A percentile compares a stretch with the other conserved stretches of the same genome.
phyloP scores from a whole-genome alignment of 2,888 invertebrate species.

The Euproctis similis region DNA sequence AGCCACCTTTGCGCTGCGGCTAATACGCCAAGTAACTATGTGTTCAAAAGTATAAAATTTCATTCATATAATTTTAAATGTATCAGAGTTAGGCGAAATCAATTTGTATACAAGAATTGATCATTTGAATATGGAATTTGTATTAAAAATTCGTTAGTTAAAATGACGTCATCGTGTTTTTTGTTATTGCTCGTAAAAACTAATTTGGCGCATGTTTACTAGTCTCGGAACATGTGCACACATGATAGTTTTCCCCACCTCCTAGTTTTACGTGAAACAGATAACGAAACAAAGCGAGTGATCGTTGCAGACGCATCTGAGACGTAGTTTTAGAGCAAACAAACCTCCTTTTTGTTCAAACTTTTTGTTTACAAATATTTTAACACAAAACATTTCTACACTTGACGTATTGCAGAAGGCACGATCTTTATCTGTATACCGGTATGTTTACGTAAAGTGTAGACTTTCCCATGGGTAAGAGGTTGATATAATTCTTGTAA shows the following conservation, averaged over 20 bases:
- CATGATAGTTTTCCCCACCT: conserved; percentile 25
- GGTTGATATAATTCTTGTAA: conserved; percentile 36
- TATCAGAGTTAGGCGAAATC: too few relatives aligned
- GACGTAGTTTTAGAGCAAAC: conserved; percentile 12
- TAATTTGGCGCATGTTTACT: conserved; percentile 44
- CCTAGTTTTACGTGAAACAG: conserved; percentile 11
- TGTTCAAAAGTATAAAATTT: too few relatives aligned
- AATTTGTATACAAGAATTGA: too few relatives aligned
- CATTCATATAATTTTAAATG: too few relatives aligned
- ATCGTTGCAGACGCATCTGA: conserved; percentile 9
- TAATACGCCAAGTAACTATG: too few relatives aligned
- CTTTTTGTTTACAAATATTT: conserved; percentile 11
- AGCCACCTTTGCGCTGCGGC: too few relatives aligned
- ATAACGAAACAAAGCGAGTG: conserved; percentile 12
- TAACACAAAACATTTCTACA: conserved; percentile 12
- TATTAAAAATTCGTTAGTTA: too few relatives aligned
- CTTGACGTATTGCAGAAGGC: too few relatives aligned
- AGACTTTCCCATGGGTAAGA: conserved; percentile 17
- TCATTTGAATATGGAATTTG: too few relatives aligned
- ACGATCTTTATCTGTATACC: too few relatives aligned
- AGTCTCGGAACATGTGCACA: conserved; percentile 27
- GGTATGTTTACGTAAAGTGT: conserved; percentile 17
- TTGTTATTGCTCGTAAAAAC: conserved; percentile 14
- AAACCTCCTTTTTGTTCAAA: conserved; percentile 10
- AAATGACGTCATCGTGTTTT: too few relatives aligned